phyloP scores from a whole-genome alignment of 2,888 invertebrate species.

The Calephelis perditalis region DNA sequence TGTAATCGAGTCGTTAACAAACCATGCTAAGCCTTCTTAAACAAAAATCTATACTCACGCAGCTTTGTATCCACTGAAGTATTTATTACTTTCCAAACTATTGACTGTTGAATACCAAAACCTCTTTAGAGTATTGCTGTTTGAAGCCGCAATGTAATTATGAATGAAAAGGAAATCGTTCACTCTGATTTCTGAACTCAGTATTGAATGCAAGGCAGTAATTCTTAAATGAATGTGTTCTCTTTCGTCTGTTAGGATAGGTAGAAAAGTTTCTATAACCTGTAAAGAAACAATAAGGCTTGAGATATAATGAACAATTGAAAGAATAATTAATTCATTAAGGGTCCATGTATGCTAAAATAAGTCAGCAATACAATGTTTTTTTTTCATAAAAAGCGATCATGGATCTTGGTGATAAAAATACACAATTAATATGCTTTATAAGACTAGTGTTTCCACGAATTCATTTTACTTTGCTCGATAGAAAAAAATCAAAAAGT shows the following conservation, averaged over 20 bases:
- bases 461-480: too few species aligned
- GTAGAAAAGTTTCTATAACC: constrained; percentile 77
- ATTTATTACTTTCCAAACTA: constrained; percentile 80
- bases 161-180: constrained; percentile 83
- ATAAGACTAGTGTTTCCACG: too few species aligned
- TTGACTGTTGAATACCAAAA: constrained; percentile 85
- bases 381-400: too few species aligned
- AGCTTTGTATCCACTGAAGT: constrained; percentile 81
- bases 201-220: constrained; percentile 80
- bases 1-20: too few species aligned
- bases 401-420: too few species aligned
- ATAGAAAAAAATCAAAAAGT: too few species aligned
- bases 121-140: constrained; percentile 81
- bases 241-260: constrained; percentile 81
- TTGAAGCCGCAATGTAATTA: constrained; percentile 81
- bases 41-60: constrained; percentile 70
- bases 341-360: too few species aligned
- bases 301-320: too few species aligned
- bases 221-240: constrained; percentile 83
- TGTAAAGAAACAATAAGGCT: constrained; percentile 29
- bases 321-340: too few species aligned
- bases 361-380: too few species aligned
- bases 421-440: too few species aligned
- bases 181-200: constrained; percentile 81
- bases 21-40: neutral